Evolutionary conservation across 2,888 invertebrate genomes (phyloP), one percentile per base, ranked within the genome.

Genomic region (Scelioninae gen. 1): DNA sequence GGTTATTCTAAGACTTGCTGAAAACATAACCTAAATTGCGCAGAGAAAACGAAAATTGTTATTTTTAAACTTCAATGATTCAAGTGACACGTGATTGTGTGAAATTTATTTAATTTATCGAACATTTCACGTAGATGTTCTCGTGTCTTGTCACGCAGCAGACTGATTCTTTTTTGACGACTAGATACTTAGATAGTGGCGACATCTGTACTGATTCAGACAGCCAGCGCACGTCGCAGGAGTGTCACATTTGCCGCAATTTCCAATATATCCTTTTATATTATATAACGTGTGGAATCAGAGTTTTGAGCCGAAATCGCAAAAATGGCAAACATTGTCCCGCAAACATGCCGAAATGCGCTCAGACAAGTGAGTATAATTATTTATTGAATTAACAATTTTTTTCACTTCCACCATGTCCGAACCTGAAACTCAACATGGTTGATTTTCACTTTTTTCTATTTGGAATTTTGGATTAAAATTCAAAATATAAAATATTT

Each of bases 281-380:
- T 81, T 81, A 81, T 76, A 75, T 81, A 81, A 81, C 75, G 7
- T 38, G 29, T 38, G 15, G 43, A 69, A 69, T 69, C 23, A 53
- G 34, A 58, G 3, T 55, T 65, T 60, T 58, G 8, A 11, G 0
- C 5, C 0, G 1, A 63, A 82, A 38, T 71, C 6, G 60, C 32
- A 79, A 90, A 79, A 85, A 91, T 91, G 91, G 91, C 90, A 72
- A 90, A 88, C 23, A 86, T 91, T 71, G 84, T 87, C 60, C 89
- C 91, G 76, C 88, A 89, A 55, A 86, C 88, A 45, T 91, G 90
- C 84, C 87, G 88, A 87, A 90, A 88, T 87, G 89, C 84, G 43
- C 82, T 91, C 34, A 87, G 86, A 71, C 91, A 91, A 86, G 91
- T 91, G 29, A 88, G 87, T 88, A n/a, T 7, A 34, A 34, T 34